phyloP scores from a whole-genome alignment of 2,113 vertebrate species.

The Genyomyrus donnyi region DNA sequence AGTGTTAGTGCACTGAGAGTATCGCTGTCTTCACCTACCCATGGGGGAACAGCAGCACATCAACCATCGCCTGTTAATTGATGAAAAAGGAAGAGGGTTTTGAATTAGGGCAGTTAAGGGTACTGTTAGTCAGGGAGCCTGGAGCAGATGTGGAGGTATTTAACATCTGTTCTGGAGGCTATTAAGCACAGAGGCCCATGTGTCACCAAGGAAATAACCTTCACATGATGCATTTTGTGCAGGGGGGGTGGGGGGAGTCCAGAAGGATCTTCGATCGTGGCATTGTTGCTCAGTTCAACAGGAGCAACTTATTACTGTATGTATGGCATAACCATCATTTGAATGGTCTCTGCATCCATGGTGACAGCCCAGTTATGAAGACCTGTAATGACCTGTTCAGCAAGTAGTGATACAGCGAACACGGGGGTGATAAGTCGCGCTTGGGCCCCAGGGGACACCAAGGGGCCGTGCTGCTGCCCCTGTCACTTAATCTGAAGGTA shows the following conservation, averaged over 20 bases:
- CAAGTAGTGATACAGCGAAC: not conserved
- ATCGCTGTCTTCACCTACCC: slow-evolving; percentile 40
- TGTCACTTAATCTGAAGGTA: not conserved
- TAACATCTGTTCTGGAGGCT: slow-evolving; percentile 58
- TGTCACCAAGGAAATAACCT: slow-evolving; percentile 59
- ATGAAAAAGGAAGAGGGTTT: slow-evolving; percentile 40
- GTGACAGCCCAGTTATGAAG: slow-evolving; percentile 23
- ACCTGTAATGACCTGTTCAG: slow-evolving; percentile 6
- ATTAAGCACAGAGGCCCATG: slow-evolving; percentile 54
- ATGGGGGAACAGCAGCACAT: slow-evolving; percentile 26
- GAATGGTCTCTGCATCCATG: slow-evolving; percentile 13
- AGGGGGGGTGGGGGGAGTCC: slow-evolving; percentile 27
- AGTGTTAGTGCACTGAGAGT: slow-evolving; percentile 37
- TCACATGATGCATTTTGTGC: slow-evolving; percentile 47
- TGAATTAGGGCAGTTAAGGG: slow-evolving; percentile 55
- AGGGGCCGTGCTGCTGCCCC: not conserved
- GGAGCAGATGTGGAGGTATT: slow-evolving; percentile 59
- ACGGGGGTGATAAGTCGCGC: not conserved
- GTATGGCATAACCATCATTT: slow-evolving; percentile 26
- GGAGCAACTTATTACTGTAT: slow-evolving; percentile 39
- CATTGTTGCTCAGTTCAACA: slow-evolving; percentile 31
- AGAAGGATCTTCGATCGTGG: slow-evolving; percentile 44
- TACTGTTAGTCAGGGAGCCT: slow-evolving; percentile 50
- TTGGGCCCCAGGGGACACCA: not conserved
- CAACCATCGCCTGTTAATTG: slow-evolving; percentile 27